A percentile compares a stretch with the other conserved stretches of the same genome.
Conservation (phyloP, 2,888 invertebrate species). For the Yponomeuta plumbellus region DNA sequence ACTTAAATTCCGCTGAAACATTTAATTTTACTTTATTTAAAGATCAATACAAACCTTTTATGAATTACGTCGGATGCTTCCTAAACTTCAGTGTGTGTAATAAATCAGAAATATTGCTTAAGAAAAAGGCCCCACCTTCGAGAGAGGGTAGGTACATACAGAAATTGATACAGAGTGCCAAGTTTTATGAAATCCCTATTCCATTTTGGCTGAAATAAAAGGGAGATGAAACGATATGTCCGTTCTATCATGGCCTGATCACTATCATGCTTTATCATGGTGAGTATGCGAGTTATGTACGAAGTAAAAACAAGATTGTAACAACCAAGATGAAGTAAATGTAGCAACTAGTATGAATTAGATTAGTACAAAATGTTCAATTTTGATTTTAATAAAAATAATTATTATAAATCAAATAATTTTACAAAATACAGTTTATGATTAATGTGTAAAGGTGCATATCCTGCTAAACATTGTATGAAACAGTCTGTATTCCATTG, state of each 20-base stretch:
- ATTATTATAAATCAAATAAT: no score
- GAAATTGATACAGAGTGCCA: constrained; percentile 15
- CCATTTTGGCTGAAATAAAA: constrained; percentile 9
- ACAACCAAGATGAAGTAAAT: background rate
- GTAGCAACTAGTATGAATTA: background rate
- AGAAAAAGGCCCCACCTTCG: constrained; percentile 21
- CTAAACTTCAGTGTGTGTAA: constrained; percentile 33
- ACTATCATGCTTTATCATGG: constrained; percentile 6
- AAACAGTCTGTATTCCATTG: no score
- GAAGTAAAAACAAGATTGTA: background rate
- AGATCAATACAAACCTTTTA: background rate
- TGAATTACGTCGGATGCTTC: constrained; percentile 29
- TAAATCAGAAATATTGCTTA: constrained; percentile 32
- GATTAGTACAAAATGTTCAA: no score
- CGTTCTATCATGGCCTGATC: background rate
- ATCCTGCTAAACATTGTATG: no score
- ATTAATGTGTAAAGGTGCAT: no score
- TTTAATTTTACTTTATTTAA: background rate
- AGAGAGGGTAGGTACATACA: background rate
- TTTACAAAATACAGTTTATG: no score
- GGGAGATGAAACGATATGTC: constrained; percentile 7
- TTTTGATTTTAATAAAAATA: no score
- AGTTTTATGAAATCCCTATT: constrained; percentile 12
- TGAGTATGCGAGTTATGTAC: background rate
- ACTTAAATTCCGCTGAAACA: no score